Base-by-base conservation (phyloP, 2,888 invertebrate genomes). In the Monochamus alternatus region DNA sequence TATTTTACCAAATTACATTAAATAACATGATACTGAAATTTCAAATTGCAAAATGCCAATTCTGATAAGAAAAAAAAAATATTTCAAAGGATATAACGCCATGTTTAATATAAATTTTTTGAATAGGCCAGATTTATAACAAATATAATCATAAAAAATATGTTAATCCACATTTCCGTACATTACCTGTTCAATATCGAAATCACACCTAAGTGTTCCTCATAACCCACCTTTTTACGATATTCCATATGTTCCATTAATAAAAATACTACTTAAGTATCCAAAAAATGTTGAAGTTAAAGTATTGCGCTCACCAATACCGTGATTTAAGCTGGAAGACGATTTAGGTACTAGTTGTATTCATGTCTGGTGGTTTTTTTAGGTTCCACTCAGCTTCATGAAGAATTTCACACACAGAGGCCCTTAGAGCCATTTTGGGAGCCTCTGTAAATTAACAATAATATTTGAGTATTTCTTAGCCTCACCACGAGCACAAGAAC, bases 401-500 rank as follows among this genome's bases (percentile, higher is more conserved):
- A 84, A 84, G 84, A 81, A 80, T 79, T 79, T 81, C 77, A 38
- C 74, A 80, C 76, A 80, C 80, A 83, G 83, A 82, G 84, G 82
- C 83, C 83, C 82, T 80, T 75, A 75, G 82, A 81, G 82, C 83
- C 84, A 84, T 84, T 86, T 80, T 83, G 83, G 88, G 87, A 88
- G 87, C 87, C 88, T 89, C 89, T 89, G 89, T 88, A 89, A 89
- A 88, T 87, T 87, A 89, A 89, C 88, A 89, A 89, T 86, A 87
- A 81, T 80, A 87, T 85, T 90, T 90, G 89, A 90, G 89, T 89
- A 87, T 83, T 78, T 83, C 81, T 81, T 77, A 77, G 66, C 78
- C 74, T 64, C 55, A 51, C 69, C 59, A 64, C 64, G 73, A 60
- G 10, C 10, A 77, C 52, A 78, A 75, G 77, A 81, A 81, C 81